These are phyloP conservation scores for Brachycybe producta DNA, from an alignment of 2,888 invertebrate genomes.

Conservation along the genomic window DNA sequence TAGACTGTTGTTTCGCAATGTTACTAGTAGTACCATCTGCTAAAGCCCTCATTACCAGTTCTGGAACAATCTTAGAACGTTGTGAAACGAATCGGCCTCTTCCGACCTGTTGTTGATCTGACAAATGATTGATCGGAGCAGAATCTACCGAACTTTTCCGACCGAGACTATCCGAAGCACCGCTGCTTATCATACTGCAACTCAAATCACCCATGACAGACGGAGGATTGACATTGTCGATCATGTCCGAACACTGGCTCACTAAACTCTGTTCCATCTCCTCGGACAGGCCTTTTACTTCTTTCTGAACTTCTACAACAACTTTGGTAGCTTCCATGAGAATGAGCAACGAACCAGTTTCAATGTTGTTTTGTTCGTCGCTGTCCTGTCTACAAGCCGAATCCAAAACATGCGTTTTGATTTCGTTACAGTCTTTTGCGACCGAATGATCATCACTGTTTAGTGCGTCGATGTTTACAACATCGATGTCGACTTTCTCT, in stretches of 20 bases:
- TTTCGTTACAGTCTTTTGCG: too few relatives aligned
- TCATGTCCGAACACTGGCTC: slow-evolving; percentile 50
- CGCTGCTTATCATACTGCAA: slow-evolving; percentile 24
- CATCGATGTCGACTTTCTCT: too few relatives aligned
- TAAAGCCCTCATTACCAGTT: slow-evolving; percentile 22
- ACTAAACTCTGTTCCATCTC: slow-evolving; percentile 46
- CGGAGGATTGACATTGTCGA: slow-evolving; percentile 58
- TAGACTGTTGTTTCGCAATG: slow-evolving; percentile 13
- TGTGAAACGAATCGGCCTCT: slow-evolving; percentile 11
- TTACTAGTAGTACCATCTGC: slow-evolving; percentile 10
- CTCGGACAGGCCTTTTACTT: slow-evolving; percentile 22
- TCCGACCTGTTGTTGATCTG: background rate
- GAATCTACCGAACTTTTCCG: slow-evolving; percentile 13
- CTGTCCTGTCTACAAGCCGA: too few relatives aligned
- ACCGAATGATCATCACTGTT: too few relatives aligned
- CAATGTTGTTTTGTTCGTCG: too few relatives aligned
- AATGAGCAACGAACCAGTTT: background rate
- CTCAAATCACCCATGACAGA: slow-evolving; percentile 55
- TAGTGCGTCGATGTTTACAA: too few relatives aligned
- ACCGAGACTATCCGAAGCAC: slow-evolving; percentile 22
- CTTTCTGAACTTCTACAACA: slow-evolving; percentile 30
- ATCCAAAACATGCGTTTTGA: too few relatives aligned
- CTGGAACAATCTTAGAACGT: slow-evolving; percentile 21
- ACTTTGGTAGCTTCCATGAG: slow-evolving; percentile 54
- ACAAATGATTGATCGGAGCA: background rate